These are phyloP conservation scores for Ellobium chinense DNA, from an alignment of 2,888 invertebrate genomes.

Conservation along the genomic window DNA sequence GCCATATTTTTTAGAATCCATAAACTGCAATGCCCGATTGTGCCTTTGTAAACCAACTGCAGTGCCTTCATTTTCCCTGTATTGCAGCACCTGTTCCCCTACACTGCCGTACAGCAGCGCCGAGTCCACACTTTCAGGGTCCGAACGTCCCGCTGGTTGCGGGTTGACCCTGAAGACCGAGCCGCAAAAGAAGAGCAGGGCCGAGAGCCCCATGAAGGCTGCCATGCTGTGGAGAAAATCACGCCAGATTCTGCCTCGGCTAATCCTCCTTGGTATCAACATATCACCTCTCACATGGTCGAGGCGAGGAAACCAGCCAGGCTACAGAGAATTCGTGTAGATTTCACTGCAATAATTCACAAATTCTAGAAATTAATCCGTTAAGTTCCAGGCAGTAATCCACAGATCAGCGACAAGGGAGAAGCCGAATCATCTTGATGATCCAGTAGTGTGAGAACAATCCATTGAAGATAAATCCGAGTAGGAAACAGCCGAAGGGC, in stretches of 20 bases:
- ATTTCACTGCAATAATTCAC: no score
- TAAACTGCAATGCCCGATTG: conserved; percentile 24
- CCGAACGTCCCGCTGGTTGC: not conserved
- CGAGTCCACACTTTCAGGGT: not conserved
- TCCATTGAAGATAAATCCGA: no score
- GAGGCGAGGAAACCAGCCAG: no score
- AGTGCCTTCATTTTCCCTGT: not conserved
- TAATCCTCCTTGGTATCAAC: not conserved
- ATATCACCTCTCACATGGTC: not conserved
- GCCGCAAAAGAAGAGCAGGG: conserved; percentile 22
- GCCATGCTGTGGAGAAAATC: conserved; percentile 30
- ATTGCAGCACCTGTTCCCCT: not conserved
- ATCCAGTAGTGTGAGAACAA: no score
- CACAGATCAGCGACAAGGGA: not conserved
- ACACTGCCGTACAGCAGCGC: no score
- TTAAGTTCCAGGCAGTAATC: no score
- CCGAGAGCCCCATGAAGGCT: not conserved
- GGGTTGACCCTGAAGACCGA: not conserved
- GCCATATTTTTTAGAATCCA: not conserved
- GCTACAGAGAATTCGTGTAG: no score
- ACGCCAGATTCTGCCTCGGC: not conserved
- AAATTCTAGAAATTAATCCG: no score
- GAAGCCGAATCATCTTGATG: no score
- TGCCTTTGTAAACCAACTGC: not conserved
- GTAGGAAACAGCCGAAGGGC: no score